Base-by-base conservation (phyloP, 2,113 vertebrate genomes). In the Aptenodytes patagonicus region DNA sequence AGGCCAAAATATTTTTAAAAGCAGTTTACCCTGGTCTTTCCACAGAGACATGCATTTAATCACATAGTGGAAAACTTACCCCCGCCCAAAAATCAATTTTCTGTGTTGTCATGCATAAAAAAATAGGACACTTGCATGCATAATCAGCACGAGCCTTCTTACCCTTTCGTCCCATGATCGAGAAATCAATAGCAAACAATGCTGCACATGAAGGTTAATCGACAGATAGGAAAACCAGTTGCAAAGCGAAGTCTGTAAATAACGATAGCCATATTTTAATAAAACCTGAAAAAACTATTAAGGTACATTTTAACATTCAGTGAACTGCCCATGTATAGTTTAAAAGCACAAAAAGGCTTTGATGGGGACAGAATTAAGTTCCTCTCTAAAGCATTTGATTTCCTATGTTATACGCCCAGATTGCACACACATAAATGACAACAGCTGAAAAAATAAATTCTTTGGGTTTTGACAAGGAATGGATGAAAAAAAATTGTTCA, bases 121-220 rank as follows among this genome's bases (percentile, higher is more conserved):
- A 93, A 66, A 17, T 10, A 89, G 89, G 70, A 76, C 70, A 52
- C 62, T 89, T 38, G 70, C 96, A 97, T 94, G 95, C 95, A 97
- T 40, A 87, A 89, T 68, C 80, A 96, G 93, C 73, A 87, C 38
- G 34, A 97, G 66, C 55, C 91, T 95, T 87, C 97, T 96, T 95
- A 97, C 96, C 97, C 94, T 95, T 97, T 82, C 24, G 81, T 94
- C 96, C 96, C 94, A 97, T 97, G 95, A 88, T 7, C 85, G 84
- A 87, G 87, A 96, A 95, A 97, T 89, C 95, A 97, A 95, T n/a
- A 95, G 81, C 54, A 97, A 93, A 93, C 82, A 97, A 85, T 65
- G 91, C 62, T 91, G 89, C 83, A 58, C 58, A 93, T 76, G 87
- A 85, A 85, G 94, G 70, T 94, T 93, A 96, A 95, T 66, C 22